Evolutionary conservation across 1,140 invertebrate genomes (phyloP), one percentile per base, ranked within the genome.

Genomic region (Macrobrachium nipponense): DNA sequence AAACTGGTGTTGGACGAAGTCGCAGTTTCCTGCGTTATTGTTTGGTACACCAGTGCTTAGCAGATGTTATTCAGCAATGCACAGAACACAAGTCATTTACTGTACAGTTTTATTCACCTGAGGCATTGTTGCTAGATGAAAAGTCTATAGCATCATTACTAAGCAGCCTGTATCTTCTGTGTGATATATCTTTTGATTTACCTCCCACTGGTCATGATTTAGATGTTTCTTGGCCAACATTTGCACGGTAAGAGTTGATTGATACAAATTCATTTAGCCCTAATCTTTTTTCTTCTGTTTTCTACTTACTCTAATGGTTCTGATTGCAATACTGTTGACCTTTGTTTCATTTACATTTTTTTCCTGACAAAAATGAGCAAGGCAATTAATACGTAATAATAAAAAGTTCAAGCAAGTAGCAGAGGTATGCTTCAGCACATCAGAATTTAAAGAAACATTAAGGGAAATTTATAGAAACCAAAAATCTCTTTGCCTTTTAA

Each of bases 21-120:
- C 82, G 82, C 6, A 77, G 82, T 58, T 68, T 84, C 60, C 3
- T 84, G 23, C 82, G 82, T n/a, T 84, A 84, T 36, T 84, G 82
- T 51, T 23, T 84, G 61, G 82, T 84, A n/a, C 82, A 84, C 43
- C 27, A 76, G 60, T 77, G 82, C 20, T 20, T 84, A 44, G 82
- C 60, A 5, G 82, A 84, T 51, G 82, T 84, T 7, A 58, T 73
- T 2, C 82, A 84, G 51, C 82, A 84, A 62, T 84, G 82, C 51
- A 44, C 77, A 51, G 72, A 84, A 14, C 76, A 84, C 15, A 27
- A 77, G 20, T 36, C 43, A 8, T 60, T 84, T 14, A 78, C 82
- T 27, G 7, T 18, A 43, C 82, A 84, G 60, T 84, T 75, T 58
- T 84, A 84, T 43, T 62, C 76, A 62, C 73, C 76, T 18, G 82